Evolutionary conservation across 2,113 vertebrate species (phyloP).

Genomic region (Embiotoca jacksoni): DNA sequence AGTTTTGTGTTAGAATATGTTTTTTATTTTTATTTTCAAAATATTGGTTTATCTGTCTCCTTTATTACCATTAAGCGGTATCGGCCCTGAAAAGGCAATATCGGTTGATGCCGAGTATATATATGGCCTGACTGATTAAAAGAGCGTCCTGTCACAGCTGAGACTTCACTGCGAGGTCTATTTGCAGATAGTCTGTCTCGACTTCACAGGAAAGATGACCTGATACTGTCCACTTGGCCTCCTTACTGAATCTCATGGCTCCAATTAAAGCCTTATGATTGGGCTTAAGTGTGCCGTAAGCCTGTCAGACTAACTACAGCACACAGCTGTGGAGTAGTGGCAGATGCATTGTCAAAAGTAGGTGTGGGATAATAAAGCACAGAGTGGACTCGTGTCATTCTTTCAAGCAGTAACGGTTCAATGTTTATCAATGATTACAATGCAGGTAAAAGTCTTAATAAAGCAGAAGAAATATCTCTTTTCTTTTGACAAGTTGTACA

Average conservation of each 20-base stretch:
- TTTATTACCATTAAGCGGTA: no score
- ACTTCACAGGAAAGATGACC: slow-evolving; percentile 49
- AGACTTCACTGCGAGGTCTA: slow-evolving; percentile 33
- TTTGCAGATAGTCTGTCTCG: slow-evolving; percentile 31
- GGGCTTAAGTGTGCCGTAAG: slow-evolving; percentile 36
- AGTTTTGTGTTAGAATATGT: no score
- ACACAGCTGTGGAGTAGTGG: slow-evolving; percentile 7
- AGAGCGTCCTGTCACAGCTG: slow-evolving; percentile 6
- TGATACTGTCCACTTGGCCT: slow-evolving; percentile 50
- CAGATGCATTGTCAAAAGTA: slow-evolving; percentile 23
- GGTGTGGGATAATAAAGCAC: background rate
- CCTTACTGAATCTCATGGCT: slow-evolving; percentile 44
- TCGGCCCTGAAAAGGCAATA: no score
- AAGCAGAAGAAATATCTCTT: background rate
- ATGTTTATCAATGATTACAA: background rate
- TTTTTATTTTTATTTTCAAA: no score
- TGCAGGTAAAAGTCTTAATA: background rate
- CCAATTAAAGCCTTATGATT: slow-evolving; percentile 63
- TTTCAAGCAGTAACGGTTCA: background rate
- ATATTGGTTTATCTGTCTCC: no score
- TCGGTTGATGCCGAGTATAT: no score
- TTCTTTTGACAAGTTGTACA: background rate
- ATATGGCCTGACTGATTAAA: background rate
- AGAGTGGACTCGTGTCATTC: background rate
- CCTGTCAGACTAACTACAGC: slow-evolving; percentile 21